Percentiles rank a stretch among this genome's conserved stretches.
phyloP scores from a whole-genome alignment of 2,113 vertebrate species.

The Vulpes vulpes region DNA sequence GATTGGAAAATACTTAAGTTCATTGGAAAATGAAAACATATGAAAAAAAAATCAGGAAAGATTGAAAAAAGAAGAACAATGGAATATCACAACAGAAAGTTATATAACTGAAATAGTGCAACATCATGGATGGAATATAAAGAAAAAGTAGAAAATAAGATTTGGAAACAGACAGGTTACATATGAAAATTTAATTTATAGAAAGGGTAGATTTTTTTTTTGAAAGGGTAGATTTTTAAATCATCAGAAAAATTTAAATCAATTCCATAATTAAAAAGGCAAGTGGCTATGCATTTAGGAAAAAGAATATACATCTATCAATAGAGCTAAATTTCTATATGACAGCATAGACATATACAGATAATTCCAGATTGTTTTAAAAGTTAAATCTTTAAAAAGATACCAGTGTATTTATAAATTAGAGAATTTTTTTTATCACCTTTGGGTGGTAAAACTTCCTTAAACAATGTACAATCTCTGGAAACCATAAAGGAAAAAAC shows the following conservation, averaged over 20 bases:
- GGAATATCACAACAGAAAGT: background rate
- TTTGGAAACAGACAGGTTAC: background rate
- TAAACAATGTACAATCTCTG: background rate
- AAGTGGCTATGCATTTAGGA: background rate
- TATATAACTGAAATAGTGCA: background rate
- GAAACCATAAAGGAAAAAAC: background rate
- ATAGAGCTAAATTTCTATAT: too few relatives aligned
- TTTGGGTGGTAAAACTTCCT: background rate
- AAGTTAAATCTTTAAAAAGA: constrained; percentile 8
- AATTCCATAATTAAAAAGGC: background rate
- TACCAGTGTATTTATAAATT: background rate
- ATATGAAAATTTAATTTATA: background rate
- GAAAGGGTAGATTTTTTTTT: background rate
- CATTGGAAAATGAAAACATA: background rate
- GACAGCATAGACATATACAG: background rate
- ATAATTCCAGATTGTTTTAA: constrained; percentile 3
- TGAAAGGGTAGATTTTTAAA: background rate
- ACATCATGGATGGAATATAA: background rate
- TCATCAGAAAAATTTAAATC: background rate
- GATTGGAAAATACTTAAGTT: background rate
- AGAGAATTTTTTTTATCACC: background rate
- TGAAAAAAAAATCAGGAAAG: background rate
- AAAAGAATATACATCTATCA: background rate
- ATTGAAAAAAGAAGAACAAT: background rate
- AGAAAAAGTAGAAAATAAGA: background rate